Conservation (phyloP, 2,113 vertebrate genomes). For the Nibea coibor region DNA sequence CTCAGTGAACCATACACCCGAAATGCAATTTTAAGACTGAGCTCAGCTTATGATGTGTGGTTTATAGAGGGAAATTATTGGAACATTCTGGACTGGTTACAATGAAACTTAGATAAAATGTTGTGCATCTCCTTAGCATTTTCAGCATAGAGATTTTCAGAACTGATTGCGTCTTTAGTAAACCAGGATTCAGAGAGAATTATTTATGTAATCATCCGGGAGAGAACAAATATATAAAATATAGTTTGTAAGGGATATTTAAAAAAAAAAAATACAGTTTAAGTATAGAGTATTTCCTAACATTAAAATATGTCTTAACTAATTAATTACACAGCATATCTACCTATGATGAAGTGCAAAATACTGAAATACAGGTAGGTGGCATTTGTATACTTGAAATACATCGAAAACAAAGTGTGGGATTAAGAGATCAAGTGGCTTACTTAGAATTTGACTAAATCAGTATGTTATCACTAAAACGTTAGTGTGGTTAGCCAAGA, state of each 20-base stretch:
- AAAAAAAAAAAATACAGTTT: neutral
- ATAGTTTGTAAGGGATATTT: neutral
- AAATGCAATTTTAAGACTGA: slow-evolving; percentile 48
- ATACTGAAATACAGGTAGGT: slow-evolving; percentile 36
- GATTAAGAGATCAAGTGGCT: slow-evolving; percentile 4
- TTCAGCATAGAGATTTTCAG: slow-evolving; percentile 23
- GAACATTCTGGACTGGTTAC: slow-evolving; percentile 4
- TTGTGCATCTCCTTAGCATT: neutral
- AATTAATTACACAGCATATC: slow-evolving; percentile 39
- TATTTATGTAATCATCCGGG: neutral
- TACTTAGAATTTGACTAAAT: slow-evolving; percentile 26
- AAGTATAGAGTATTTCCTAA: slow-evolving; percentile 1
- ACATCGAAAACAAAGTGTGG: neutral
- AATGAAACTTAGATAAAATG: slow-evolving; percentile 5
- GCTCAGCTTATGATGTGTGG: slow-evolving; percentile 1
- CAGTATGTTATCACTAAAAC: slow-evolving; percentile 30
- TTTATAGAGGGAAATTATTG: neutral
- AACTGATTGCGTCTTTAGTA: slow-evolving; percentile 3
- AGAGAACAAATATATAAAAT: slow-evolving; percentile 11
- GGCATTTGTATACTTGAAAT: slow-evolving; percentile 43
- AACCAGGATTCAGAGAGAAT: slow-evolving; percentile 19
- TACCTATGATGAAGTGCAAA: slow-evolving; percentile 45
- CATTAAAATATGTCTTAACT: slow-evolving; percentile 21
- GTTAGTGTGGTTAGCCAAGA: slow-evolving; percentile 49
- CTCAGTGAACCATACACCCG: slow-evolving; percentile 65